Evolutionary conservation across 2,888 invertebrate genomes (phyloP).

Genomic region (Himalopsyche tibetana): DNA sequence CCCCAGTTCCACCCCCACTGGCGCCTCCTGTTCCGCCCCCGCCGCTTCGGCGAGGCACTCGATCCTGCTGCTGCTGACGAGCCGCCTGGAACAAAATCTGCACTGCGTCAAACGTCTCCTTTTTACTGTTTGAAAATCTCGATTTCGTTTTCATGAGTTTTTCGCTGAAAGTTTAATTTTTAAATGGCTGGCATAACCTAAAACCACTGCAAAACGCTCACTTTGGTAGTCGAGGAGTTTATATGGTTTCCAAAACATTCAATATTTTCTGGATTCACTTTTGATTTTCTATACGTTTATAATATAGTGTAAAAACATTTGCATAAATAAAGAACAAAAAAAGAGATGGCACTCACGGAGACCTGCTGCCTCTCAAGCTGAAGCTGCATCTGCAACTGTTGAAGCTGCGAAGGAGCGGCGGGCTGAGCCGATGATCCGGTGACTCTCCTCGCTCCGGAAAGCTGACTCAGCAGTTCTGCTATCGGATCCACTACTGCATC

Average conservation of each 20-base stretch:
- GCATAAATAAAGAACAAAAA: too few species aligned
- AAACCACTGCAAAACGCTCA: too few species aligned
- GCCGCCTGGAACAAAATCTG: conserved; percentile 78
- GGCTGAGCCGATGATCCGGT: conserved; percentile 74
- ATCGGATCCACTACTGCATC: conserved; percentile 98
- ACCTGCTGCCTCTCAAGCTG: conserved; percentile 94
- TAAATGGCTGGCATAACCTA: too few species aligned
- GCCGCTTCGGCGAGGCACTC: conserved; percentile 89
- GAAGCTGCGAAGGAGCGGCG: conserved; percentile 86
- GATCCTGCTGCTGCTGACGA: conserved; percentile 92
- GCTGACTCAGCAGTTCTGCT: conserved; percentile 95
- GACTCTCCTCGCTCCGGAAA: conserved; percentile 93
- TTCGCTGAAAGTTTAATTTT: too few species aligned
- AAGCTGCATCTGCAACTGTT: conserved; percentile 96
- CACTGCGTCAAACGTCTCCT: conserved; percentile 7
- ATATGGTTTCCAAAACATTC: too few species aligned
- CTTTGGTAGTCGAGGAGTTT: too few species aligned
- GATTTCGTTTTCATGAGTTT: too few species aligned
- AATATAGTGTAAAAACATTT: too few species aligned
- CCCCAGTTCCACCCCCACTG: conserved; percentile 79
- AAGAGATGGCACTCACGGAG: conserved; percentile 71
- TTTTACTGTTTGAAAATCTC: too few species aligned
- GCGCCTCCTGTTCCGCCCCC: conserved; percentile 83
- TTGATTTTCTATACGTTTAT: not conserved
- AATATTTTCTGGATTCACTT: too few species aligned